phyloP scores from a whole-genome alignment of 2,888 invertebrate species.

The Prenolepis imparis region DNA sequence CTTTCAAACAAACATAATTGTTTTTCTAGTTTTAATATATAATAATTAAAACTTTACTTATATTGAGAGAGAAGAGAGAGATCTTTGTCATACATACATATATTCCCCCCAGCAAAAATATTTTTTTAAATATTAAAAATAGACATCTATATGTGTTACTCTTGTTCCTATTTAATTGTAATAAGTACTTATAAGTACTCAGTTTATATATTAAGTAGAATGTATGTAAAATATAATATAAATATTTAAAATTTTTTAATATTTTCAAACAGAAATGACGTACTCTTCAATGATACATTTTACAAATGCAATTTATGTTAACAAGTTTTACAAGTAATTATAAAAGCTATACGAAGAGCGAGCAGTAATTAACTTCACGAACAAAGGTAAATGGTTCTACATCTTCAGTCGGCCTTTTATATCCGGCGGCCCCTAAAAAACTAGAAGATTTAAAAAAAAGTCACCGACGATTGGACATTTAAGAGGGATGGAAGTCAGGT shows the following conservation, averaged over 20 bases:
- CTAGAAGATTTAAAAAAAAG: slow-evolving; percentile 49
- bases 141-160: too few relatives aligned
- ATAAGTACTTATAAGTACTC: neutral
- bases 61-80: too few relatives aligned
- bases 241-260: slow-evolving; percentile 1
- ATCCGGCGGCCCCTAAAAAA: slow-evolving; percentile 40
- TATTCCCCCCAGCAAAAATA: neutral
- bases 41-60: neutral
- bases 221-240: neutral
- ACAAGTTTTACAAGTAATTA: slow-evolving; percentile 31
- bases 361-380: slow-evolving; percentile 37
- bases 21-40: too few relatives aligned
- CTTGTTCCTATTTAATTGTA: too few relatives aligned
- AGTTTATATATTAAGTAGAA: neutral
- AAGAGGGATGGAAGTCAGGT: slow-evolving; percentile 35
- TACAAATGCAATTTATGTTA: slow-evolving; percentile 37
- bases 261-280: neutral
- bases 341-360: slow-evolving; percentile 25
- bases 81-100: neutral
- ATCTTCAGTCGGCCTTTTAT: slow-evolving; percentile 30
- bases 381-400: slow-evolving; percentile 24
- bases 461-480: slow-evolving; percentile 34
- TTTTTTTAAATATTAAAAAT: too few relatives aligned
- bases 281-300: neutral
- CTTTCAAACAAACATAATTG: too few relatives aligned